phyloP scores from a whole-genome alignment of 2,888 invertebrate genomes.

The Labia minor region DNA sequence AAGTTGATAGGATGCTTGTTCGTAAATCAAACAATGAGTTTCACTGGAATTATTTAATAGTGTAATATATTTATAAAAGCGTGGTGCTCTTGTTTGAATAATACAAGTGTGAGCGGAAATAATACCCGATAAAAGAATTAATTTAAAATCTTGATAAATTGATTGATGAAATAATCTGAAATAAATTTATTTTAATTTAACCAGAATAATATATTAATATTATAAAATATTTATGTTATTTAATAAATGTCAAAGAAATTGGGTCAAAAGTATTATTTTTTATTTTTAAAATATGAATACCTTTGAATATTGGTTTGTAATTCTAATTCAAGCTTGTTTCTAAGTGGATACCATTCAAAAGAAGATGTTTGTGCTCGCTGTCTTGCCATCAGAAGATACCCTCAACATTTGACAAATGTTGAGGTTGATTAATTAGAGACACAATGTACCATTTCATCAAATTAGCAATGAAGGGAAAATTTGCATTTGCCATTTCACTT shows the following conservation, averaged over 20 bases:
- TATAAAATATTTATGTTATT: not conserved
- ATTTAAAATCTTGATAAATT: not conserved
- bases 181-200: too few species aligned
- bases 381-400: not conserved
- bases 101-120: not conserved
- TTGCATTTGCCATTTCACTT: too few species aligned
- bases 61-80: not conserved
- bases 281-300: too few species aligned
- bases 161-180: slow-evolving; percentile 7
- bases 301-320: not conserved
- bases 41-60: not conserved
- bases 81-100: not conserved
- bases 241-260: not conserved
- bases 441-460: too few species aligned
- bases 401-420: not conserved
- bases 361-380: not conserved
- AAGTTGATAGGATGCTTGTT: slow-evolving; percentile 1
- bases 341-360: not conserved
- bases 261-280: not conserved
- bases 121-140: not conserved
- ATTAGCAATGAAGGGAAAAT: not conserved
- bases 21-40: not conserved
- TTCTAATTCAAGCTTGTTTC: not conserved
- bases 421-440: not conserved
- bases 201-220: too few species aligned